phyloP scores from a whole-genome alignment of 2,888 invertebrate species.

The Sceliomorpha sp. region DNA sequence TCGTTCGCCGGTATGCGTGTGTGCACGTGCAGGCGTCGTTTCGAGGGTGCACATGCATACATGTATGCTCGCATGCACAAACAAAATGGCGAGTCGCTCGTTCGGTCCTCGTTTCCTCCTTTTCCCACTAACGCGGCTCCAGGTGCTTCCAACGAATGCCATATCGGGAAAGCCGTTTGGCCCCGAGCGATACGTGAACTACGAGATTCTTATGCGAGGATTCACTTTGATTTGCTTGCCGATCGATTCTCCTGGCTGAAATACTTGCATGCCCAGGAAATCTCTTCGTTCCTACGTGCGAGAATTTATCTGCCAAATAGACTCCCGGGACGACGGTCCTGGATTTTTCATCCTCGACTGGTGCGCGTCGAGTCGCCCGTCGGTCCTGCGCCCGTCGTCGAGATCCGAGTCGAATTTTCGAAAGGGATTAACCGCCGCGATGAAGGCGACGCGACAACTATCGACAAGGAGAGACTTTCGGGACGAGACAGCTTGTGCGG shows the following conservation, averaged over 20 bases:
- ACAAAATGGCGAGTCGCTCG: slow-evolving; percentile 12
- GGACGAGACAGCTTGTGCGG: slow-evolving; percentile 3
- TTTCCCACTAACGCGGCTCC: slow-evolving; percentile 20
- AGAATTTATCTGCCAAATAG: slow-evolving; percentile 9
- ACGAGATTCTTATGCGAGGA: slow-evolving; percentile 16
- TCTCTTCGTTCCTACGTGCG: background rate
- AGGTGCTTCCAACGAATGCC: slow-evolving; percentile 38
- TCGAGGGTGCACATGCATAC: slow-evolving; percentile 22
- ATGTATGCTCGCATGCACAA: slow-evolving; percentile 18
- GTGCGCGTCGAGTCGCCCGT: too few relatives aligned
- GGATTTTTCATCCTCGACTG: too few relatives aligned
- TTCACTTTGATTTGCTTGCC: slow-evolving; percentile 27
- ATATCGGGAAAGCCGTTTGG: slow-evolving; percentile 43
- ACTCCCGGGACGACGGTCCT: background rate
- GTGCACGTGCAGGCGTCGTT: slow-evolving; percentile 26
- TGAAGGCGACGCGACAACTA: slow-evolving; percentile 13
- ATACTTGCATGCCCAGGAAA: background rate
- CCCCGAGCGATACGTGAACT: slow-evolving; percentile 15
- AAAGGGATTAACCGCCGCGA: slow-evolving; percentile 22
- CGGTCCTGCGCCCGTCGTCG: too few relatives aligned
- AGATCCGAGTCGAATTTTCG: slow-evolving; percentile 15
- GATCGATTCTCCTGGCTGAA: slow-evolving; percentile 23
- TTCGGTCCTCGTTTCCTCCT: slow-evolving; percentile 4
- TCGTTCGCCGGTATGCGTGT: too few relatives aligned
- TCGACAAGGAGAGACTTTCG: slow-evolving; percentile 11